Conservation (phyloP, 2,888 invertebrate genomes). For the Dermolepida albohirtum region DNA sequence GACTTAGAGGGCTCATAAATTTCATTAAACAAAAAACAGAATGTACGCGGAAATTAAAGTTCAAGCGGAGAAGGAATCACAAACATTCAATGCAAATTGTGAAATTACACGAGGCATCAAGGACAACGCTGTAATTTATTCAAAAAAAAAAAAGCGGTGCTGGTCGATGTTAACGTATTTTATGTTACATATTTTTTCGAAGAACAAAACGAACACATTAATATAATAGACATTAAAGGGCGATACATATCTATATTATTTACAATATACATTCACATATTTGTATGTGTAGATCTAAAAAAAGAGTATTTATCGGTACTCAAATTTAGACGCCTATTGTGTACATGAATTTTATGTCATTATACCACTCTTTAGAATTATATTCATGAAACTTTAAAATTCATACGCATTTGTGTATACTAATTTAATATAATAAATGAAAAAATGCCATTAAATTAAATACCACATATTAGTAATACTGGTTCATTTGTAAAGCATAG, state of each 20-base stretch:
- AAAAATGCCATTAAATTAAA: too few relatives aligned
- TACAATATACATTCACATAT: constrained; percentile 3
- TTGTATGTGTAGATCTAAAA: not conserved
- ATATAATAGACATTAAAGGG: constrained; percentile 16
- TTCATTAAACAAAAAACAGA: constrained; percentile 19
- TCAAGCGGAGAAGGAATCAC: constrained; percentile 29
- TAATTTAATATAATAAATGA: too few relatives aligned
- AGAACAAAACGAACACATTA: constrained; percentile 2
- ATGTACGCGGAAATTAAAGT: constrained; percentile 27
- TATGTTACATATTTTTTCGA: constrained; percentile 16
- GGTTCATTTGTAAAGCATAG: too few relatives aligned
- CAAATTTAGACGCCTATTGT: constrained; percentile 15
- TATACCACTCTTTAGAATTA: too few relatives aligned
- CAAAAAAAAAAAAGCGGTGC: constrained; percentile 10
- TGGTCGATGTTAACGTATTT: constrained; percentile 5
- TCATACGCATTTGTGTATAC: too few relatives aligned
- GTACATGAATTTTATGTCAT: not conserved
- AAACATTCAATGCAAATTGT: constrained; percentile 36
- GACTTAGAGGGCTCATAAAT: constrained; percentile 14
- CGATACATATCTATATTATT: constrained; percentile 6
- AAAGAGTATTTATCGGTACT: not conserved
- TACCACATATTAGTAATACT: too few relatives aligned
- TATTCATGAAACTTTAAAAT: too few relatives aligned
- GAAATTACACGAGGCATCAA: constrained; percentile 36
- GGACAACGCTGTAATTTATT: constrained; percentile 24